Conservation (phyloP, 1,140 invertebrate genomes). For the Daktulosphaira vitifoliae region DNA sequence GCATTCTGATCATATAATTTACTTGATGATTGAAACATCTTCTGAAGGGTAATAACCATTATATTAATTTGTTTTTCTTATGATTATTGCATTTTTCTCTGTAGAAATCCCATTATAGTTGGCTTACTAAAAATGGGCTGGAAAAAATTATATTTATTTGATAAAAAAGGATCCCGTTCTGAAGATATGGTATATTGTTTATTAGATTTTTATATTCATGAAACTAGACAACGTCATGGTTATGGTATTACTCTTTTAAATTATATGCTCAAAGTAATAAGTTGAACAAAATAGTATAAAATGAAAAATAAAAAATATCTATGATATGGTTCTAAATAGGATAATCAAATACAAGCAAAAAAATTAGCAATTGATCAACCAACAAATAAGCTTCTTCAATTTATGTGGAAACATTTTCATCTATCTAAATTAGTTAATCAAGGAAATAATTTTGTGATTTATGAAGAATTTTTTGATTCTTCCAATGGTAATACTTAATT, state of each 20-base stretch:
- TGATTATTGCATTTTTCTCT: background rate
- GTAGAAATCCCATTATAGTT: slow-evolving; percentile 55
- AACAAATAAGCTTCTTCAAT: slow-evolving; percentile 74
- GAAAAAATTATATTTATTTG: slow-evolving; percentile 76
- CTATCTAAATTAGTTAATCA: slow-evolving; percentile 63
- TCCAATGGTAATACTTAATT: slow-evolving; percentile 3
- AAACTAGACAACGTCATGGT: slow-evolving; percentile 65
- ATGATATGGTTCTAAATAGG: slow-evolving; percentile 44
- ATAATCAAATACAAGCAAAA: slow-evolving; percentile 56
- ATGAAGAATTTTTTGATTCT: slow-evolving; percentile 67
- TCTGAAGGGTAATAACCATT: slow-evolving; percentile 34
- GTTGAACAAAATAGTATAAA: slow-evolving; percentile 41
- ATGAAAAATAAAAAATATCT: background rate
- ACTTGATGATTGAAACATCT: slow-evolving; percentile 54
- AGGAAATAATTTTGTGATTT: slow-evolving; percentile 83
- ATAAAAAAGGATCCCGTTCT: slow-evolving; percentile 56
- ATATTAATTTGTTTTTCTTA: slow-evolving; percentile 36
- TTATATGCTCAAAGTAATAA: slow-evolving; percentile 57
- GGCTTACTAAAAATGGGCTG: slow-evolving; percentile 75
- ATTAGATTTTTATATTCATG: slow-evolving; percentile 80
- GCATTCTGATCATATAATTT: slow-evolving; percentile 58
- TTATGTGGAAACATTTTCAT: slow-evolving; percentile 74
- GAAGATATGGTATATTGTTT: slow-evolving; percentile 69
- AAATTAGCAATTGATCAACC: slow-evolving; percentile 84
- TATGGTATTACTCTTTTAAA: slow-evolving; percentile 68